A percentile compares a stretch with the other conserved stretches of the same genome.
phyloP scores from a whole-genome alignment of 1,140 invertebrate genomes.

The Musca vetustissima region DNA sequence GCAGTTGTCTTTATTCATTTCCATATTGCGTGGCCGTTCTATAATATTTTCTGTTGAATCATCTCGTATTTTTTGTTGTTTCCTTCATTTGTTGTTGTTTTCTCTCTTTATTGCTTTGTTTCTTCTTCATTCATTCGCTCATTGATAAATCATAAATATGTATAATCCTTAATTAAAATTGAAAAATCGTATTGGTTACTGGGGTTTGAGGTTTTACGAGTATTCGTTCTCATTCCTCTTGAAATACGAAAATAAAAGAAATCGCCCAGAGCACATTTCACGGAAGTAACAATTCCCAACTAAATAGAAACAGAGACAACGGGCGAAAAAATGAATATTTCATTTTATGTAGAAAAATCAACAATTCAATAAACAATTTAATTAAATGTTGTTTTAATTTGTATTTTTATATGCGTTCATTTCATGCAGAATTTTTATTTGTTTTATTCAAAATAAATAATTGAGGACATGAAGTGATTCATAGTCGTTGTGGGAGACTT shows the following conservation, averaged over 20 bases:
- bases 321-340: neutral
- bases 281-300: neutral
- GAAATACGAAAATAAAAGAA: too few relatives aligned
- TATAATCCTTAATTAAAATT: constrained; percentile 23
- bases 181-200: neutral
- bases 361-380: neutral
- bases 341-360: neutral
- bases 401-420: too few relatives aligned
- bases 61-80: neutral
- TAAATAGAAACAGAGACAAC: too few relatives aligned
- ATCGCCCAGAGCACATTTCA: constrained; percentile 4
- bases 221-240: neutral
- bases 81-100: neutral
- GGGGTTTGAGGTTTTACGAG: neutral
- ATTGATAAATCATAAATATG: constrained; percentile 22
- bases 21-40: too few relatives aligned
- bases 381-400: too few relatives aligned
- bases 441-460: too few relatives aligned
- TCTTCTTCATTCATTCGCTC: neutral
- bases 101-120: neutral
- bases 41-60: neutral
- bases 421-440: too few relatives aligned
- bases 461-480: too few relatives aligned
- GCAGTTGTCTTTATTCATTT: too few relatives aligned
- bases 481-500: too few relatives aligned